These are phyloP conservation scores for Drosophila birchii DNA, from an alignment of 2,888 invertebrate species.

Conservation along the genomic window DNA sequence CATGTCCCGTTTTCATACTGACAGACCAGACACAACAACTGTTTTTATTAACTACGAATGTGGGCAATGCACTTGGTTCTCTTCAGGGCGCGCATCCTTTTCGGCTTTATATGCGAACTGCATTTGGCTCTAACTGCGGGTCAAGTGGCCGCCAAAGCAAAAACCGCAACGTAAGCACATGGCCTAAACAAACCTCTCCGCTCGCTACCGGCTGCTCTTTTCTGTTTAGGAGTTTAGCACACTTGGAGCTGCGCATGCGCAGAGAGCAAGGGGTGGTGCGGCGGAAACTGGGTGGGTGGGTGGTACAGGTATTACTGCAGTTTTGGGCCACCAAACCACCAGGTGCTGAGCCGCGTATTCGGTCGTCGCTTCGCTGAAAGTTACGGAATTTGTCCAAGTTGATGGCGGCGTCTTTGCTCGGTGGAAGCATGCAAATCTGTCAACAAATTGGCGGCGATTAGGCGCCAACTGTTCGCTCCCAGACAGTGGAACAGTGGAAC, in stretches of 20 bases:
- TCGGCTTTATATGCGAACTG: constrained; percentile 44
- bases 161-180: constrained; percentile 59
- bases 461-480: constrained; percentile 33
- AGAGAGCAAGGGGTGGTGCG: constrained; percentile 7
- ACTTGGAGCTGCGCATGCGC: constrained; percentile 54
- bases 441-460: constrained; percentile 75
- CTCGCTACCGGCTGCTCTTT: constrained; percentile 20
- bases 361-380: constrained; percentile 45
- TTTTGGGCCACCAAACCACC: constrained; percentile 30
- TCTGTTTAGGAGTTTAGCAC: constrained; percentile 57
- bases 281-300: constrained; percentile 11
- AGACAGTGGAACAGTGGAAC: constrained; percentile 1
- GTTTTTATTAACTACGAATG: neutral
- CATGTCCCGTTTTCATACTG: no score
- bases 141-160: constrained; percentile 65
- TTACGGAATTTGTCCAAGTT: constrained; percentile 50
- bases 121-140: constrained; percentile 65
- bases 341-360: constrained; percentile 26
- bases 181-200: constrained; percentile 51
- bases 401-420: constrained; percentile 23
- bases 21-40: neutral
- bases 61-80: constrained; percentile 11
- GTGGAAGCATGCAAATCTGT: constrained; percentile 64
- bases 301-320: constrained; percentile 44
- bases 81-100: constrained; percentile 14